Conservation (phyloP, 2,797 vertebrate genomes). For the Heliangelus exortis region DNA sequence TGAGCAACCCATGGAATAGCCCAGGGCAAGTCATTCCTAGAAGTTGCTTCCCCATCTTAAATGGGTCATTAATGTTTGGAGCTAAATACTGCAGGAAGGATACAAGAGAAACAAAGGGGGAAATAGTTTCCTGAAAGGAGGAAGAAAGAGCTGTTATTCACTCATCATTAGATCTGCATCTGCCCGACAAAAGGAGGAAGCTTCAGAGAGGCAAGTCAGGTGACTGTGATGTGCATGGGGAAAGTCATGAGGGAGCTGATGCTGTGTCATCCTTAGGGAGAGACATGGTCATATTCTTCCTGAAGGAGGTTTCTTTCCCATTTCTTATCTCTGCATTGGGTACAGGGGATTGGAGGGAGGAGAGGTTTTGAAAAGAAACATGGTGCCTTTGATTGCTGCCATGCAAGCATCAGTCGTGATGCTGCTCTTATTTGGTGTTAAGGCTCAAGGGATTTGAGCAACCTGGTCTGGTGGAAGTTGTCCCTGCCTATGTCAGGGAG, state of each 20-base stretch:
- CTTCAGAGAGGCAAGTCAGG: background rate
- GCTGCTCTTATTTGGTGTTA: background rate
- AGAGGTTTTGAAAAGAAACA: background rate
- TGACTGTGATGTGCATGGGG: conserved; percentile 7
- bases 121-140: conserved; percentile 41
- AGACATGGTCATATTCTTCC: background rate
- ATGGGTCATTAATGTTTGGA: background rate
- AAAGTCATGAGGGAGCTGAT: background rate
- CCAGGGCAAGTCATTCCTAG: background rate
- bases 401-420: background rate
- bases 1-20: background rate
- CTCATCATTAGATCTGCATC: conserved; percentile 21
- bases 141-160: conserved; percentile 29
- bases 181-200: conserved; percentile 35
- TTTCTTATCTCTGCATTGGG: background rate
- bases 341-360: background rate
- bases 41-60: background rate
- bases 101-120: conserved; percentile 6
- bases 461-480: too few relatives aligned
- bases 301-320: background rate
- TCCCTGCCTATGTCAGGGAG: too few relatives aligned
- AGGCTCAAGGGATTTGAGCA: background rate
- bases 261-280: background rate
- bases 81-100: background rate
- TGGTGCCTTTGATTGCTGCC: background rate